A percentile compares a stretch with the other conserved stretches of the same genome.
phyloP scores from a whole-genome alignment of 2,113 vertebrate species.

The Serilophus lunatus region DNA sequence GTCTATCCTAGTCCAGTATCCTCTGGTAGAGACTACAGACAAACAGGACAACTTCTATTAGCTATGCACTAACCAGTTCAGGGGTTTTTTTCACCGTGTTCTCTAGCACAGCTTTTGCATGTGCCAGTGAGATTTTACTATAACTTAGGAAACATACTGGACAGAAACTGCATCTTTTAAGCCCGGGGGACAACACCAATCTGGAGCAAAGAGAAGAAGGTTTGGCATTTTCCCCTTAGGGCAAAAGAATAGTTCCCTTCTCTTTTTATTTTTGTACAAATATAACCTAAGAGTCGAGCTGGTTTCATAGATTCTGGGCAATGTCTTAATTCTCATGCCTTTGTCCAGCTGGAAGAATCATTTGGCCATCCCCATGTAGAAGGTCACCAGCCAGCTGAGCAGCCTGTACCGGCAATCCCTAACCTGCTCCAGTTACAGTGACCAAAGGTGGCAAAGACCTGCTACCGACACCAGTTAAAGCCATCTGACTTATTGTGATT shows the following conservation, averaged over 20 bases:
- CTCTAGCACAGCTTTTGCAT: background rate
- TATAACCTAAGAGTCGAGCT: background rate
- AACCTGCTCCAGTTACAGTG: background rate
- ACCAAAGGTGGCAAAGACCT: background rate
- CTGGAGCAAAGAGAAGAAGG: background rate
- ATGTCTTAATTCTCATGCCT: background rate
- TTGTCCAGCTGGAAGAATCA: background rate
- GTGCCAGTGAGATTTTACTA: background rate
- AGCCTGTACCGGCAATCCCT: background rate
- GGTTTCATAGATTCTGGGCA: background rate
- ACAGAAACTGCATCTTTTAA: background rate
- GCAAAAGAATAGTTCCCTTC: background rate
- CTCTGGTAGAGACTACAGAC: background rate
- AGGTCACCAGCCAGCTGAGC: background rate
- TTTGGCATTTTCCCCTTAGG: background rate
- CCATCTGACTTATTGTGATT: background rate
- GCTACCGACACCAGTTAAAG: fast-evolving
- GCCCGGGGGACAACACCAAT: background rate
- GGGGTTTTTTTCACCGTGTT: fast-evolving
- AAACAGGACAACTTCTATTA: background rate
- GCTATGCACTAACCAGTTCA: background rate
- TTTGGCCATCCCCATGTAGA: background rate
- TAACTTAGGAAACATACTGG: background rate
- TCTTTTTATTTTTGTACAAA: background rate
- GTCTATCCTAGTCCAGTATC: background rate